Conservation (phyloP, 2,113 vertebrate species). For the Forbesichthys papilliferus region DNA sequence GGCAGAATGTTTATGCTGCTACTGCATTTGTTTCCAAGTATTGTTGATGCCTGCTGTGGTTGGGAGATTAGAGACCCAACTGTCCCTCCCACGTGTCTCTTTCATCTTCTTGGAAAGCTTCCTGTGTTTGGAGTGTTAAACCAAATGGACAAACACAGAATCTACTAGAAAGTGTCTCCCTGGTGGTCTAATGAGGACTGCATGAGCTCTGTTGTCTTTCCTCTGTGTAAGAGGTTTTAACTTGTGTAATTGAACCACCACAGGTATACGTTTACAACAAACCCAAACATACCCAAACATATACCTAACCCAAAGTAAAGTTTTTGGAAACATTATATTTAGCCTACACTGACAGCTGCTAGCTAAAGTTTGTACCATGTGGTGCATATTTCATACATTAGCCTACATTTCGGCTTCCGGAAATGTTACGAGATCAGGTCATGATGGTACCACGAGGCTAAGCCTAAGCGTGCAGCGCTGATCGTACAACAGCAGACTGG, state of each 20-base stretch:
- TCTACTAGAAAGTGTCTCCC: slow-evolving; percentile 32
- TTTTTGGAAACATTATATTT: no score
- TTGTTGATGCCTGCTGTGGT: slow-evolving; percentile 17
- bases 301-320: no score
- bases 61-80: background rate
- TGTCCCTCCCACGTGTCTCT: slow-evolving; percentile 15
- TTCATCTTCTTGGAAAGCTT: slow-evolving; percentile 30
- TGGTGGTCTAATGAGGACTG: slow-evolving; percentile 46
- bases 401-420: no score
- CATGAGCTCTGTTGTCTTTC: slow-evolving; percentile 20
- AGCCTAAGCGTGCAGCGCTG: no score
- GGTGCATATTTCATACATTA: no score
- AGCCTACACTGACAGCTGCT: no score
- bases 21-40: background rate
- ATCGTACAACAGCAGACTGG: no score
- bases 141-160: background rate
- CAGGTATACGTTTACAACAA: no score
- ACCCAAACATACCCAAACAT: no score
- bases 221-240: slow-evolving; percentile 46
- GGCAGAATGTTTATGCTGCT: background rate
- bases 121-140: slow-evolving; percentile 12
- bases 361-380: no score
- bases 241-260: background rate
- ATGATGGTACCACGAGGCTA: no score
- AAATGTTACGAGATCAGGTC: no score